phyloP scores from a whole-genome alignment of 1,140 invertebrate genomes.

The Lysiphlebus fabarum region DNA sequence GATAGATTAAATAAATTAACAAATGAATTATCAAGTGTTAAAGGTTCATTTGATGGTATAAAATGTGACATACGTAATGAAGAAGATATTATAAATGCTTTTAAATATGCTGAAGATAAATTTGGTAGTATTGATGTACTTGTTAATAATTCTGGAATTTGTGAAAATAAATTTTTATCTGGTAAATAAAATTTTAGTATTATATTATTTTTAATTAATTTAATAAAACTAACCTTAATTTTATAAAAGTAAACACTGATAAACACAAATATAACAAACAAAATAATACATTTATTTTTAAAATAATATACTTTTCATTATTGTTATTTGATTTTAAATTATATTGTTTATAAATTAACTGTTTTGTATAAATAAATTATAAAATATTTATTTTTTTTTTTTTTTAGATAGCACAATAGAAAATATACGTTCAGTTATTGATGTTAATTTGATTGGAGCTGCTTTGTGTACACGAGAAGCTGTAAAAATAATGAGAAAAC shows the following conservation, averaged over 20 bases:
- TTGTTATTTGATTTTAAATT: not conserved
- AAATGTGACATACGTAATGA: constrained; percentile 8
- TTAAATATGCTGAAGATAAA: constrained; percentile 1
- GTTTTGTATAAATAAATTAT: not conserved
- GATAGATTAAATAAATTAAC: constrained; percentile 4
- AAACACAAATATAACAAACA: too few relatives aligned
- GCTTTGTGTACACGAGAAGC: constrained; percentile 65
- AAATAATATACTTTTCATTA: not conserved
- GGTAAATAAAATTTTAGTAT: not conserved
- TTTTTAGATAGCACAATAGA: constrained; percentile 8
- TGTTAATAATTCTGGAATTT: constrained; percentile 11
- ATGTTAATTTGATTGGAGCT: constrained; percentile 68
- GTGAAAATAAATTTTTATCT: not conserved
- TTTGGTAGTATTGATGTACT: constrained; percentile 11
- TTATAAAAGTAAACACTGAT: too few relatives aligned
- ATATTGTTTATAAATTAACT: too few relatives aligned
- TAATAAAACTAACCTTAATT: not conserved
- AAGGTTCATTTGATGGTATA: constrained; percentile 1
- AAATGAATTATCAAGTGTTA: not conserved
- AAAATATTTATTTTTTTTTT: not conserved
- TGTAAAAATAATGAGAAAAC: constrained; percentile 63
- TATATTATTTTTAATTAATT: not conserved
- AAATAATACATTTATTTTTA: not conserved
- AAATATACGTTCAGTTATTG: constrained; percentile 41
- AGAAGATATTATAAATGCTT: constrained; percentile 10